Evolutionary conservation across 2,797 vertebrate species (phyloP).

Genomic region (Siniperca scherzeri): DNA sequence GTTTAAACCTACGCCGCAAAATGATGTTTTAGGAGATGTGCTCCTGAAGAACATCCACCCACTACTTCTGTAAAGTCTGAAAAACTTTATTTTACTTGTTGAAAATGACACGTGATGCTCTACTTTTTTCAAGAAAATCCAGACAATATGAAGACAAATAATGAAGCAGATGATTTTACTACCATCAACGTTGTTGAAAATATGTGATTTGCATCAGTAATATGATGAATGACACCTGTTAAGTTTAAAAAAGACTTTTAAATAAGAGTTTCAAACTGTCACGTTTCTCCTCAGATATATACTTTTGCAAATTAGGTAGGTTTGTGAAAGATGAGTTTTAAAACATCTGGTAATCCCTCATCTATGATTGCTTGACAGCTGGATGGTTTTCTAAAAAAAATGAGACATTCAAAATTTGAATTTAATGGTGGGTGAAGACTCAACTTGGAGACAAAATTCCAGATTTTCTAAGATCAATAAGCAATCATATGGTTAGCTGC

Average conservation of each 20-base stretch:
- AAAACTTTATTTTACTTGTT: slow-evolving; percentile 28
- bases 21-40: slow-evolving; percentile 33
- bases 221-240: background rate
- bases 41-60: slow-evolving; percentile 26
- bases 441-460: background rate
- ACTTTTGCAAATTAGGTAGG: background rate
- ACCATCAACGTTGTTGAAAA: background rate
- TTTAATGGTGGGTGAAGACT: background rate
- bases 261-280: background rate
- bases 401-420: background rate
- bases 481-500: background rate
- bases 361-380: slow-evolving; percentile 17
- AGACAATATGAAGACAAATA: slow-evolving; percentile 4
- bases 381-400: background rate
- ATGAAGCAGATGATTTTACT: slow-evolving; percentile 20
- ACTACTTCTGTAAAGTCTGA: background rate
- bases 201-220: background rate
- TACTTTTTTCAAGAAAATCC: background rate
- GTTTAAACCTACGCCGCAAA: slow-evolving; percentile 30
- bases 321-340: background rate
- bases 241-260: background rate
- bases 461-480: background rate
- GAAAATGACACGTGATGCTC: slow-evolving; percentile 3
- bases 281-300: background rate
- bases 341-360: slow-evolving; percentile 22